Evolutionary conservation across 2,797 vertebrate genomes (phyloP).

Genomic region (Natrix natrix): DNA sequence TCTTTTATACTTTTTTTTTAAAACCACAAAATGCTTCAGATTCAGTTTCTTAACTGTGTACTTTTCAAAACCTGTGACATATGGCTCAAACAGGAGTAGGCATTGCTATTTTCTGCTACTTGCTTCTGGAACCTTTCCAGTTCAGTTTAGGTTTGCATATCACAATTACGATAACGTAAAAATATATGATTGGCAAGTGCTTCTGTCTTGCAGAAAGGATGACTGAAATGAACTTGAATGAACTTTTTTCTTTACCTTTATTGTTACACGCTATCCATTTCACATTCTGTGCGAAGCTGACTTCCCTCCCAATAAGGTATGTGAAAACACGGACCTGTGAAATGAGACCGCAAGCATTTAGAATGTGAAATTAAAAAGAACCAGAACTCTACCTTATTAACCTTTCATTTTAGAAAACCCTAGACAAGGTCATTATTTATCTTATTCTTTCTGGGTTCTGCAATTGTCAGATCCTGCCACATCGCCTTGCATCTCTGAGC

Average conservation of each 20-base stretch:
- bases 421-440: not conserved
- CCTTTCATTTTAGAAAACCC: not conserved
- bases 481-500: not conserved
- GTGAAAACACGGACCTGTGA: constrained; percentile 94
- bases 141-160: not conserved
- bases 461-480: not conserved
- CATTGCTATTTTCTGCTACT: constrained; percentile 6
- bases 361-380: not conserved
- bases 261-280: constrained; percentile 98
- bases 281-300: constrained; percentile 88
- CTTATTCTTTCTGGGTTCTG: not conserved
- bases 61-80: not conserved
- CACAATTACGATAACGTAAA: not conserved
- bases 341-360: not conserved
- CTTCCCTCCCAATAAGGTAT: constrained; percentile 92
- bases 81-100: not conserved
- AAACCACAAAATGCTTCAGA: not conserved
- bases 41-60: not conserved
- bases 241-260: constrained; percentile 74
- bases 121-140: not conserved
- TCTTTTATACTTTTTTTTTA: not conserved
- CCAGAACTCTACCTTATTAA: not conserved
- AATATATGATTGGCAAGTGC: rapidly evolving
- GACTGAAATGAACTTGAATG: not conserved
- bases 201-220: not conserved